Evolutionary conservation across 2,797 vertebrate genomes (phyloP).

Genomic region (Benthosema pterotum): DNA sequence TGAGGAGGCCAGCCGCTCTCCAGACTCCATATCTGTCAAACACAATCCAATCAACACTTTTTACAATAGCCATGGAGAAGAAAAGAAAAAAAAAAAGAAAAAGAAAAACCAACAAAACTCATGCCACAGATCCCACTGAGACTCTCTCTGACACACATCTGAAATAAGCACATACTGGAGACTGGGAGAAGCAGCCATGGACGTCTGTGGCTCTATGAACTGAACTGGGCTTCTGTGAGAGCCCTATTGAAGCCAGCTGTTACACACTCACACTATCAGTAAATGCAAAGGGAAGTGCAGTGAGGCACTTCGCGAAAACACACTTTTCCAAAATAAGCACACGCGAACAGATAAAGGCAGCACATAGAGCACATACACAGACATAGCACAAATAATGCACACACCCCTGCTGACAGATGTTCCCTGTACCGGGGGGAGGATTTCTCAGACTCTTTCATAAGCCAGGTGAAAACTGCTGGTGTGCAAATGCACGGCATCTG

Average conservation of each 20-base stretch:
- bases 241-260: too few relatives aligned
- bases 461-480: not conserved
- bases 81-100: not conserved
- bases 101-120: not conserved
- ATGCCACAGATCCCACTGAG: slow-evolving; percentile 19
- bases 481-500: not conserved
- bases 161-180: slow-evolving; percentile 2
- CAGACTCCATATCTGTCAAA: slow-evolving; percentile 93
- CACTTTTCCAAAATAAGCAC: not conserved
- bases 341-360: not conserved
- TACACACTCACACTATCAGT: not conserved
- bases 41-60: slow-evolving; percentile 66
- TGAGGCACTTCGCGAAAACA: not conserved
- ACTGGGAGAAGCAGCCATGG: not conserved
- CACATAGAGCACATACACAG: too few relatives aligned
- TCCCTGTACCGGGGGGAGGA: too few relatives aligned
- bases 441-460: too few relatives aligned
- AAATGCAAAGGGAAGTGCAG: not conserved
- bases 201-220: not conserved
- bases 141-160: slow-evolving; percentile 10
- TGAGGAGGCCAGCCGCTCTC: slow-evolving; percentile 84
- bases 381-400: not conserved
- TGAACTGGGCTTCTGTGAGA: not conserved
- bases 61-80: slow-evolving; percentile 66
- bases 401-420: not conserved